Base-by-base conservation (phyloP, 1,140 invertebrate genomes). In the Carcinoscorpius rotundicauda region DNA sequence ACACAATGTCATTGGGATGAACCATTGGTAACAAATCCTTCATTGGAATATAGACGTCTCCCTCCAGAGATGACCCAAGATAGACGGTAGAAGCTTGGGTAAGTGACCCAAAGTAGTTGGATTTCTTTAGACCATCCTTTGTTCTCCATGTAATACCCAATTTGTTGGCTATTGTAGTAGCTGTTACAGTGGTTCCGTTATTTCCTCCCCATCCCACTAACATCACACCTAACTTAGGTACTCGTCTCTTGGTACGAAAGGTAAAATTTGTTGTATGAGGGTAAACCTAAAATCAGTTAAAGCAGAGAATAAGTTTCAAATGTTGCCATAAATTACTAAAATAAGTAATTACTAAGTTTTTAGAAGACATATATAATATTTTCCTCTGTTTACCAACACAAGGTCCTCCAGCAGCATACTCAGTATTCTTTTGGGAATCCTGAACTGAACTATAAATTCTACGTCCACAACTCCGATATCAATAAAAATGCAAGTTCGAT, bases 161-260 rank as follows among this genome's bases (percentile, higher is more conserved):
- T 60, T 85, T 85, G 77, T 98, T 97, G 4, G 94, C 93, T n/a
- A 96, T 76, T 4, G 93, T 78, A n/a, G 91, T 88, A 8, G 90
- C 94, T 0, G 91, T 92, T 51, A 97, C 83, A 0, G 95, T 97
- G 4, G 88, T 85, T 0, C 94, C 95, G 76, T 98, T 98, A 77
- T 96, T 96, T 5, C 92, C 81, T n/a, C 94, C 94, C 88, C 91
- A 91, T 1, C 94, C 95, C 0, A 97, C 91, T 53, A 98, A 77
- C 92, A 97, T 95, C 3, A 97, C 79, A 5, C 94, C 94, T 83
- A 78, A 71, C 58, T 78, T 85, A 81, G 73, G 89, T 80, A 94
- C 84, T 69, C 82, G 83, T 1, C 84, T 77, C 64, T 80, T 78
- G 1, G 89, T 94, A 49, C 71, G 74, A 65, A 82, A 78, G n/a